Conservation (phyloP, 2,888 invertebrate species). For the Chrysodeixis includens region DNA sequence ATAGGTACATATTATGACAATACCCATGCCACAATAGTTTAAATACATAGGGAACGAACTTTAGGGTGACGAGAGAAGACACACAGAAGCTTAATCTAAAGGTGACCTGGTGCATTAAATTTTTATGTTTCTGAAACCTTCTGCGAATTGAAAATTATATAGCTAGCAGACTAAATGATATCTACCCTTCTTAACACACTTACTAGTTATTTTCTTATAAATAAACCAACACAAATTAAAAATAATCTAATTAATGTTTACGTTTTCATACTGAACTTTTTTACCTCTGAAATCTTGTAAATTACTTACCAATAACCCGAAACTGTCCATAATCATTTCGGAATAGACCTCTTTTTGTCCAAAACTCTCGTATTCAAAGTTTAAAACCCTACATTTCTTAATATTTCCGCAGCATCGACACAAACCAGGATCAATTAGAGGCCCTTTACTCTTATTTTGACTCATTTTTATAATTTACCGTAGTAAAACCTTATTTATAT, state of each 20-base stretch:
- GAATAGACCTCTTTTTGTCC: conserved; percentile 81
- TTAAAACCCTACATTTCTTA: conserved; percentile 82
- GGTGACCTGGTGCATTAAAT: too few relatives aligned
- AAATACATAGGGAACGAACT: too few relatives aligned
- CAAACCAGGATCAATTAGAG: conserved; percentile 78
- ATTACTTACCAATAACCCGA: conserved; percentile 79
- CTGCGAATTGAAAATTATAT: too few relatives aligned
- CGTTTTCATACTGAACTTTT: neutral
- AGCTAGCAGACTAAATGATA: too few relatives aligned
- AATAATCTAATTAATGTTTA: neutral
- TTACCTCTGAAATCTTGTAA: neutral
- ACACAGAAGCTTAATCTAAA: too few relatives aligned
- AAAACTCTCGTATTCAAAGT: conserved; percentile 78
- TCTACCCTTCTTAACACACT: too few relatives aligned
- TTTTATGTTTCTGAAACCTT: too few relatives aligned
- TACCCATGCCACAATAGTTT: too few relatives aligned
- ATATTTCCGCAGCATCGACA: conserved; percentile 81
- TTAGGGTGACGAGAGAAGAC: too few relatives aligned
- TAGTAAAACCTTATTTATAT: neutral
- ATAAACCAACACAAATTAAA: neutral
- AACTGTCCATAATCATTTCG: conserved; percentile 84
- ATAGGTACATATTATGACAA: too few relatives aligned
- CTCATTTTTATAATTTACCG: conserved; percentile 63
- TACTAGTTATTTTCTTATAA: too few relatives aligned
- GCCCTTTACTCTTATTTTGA: conserved; percentile 71